These are phyloP conservation scores for Lycaena phlaeas DNA, from an alignment of 2,888 invertebrate species.

Conservation along the genomic window DNA sequence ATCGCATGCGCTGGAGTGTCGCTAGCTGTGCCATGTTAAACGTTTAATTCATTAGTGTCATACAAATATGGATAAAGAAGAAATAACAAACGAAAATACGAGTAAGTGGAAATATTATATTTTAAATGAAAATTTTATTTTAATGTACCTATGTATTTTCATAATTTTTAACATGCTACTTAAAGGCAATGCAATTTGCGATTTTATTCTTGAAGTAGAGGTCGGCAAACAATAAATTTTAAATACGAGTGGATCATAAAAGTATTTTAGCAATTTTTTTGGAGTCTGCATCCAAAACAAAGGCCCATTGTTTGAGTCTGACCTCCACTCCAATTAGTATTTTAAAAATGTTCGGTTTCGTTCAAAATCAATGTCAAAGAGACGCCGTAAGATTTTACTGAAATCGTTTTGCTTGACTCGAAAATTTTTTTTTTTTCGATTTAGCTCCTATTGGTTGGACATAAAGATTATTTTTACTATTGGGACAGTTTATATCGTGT, in stretches of 20 bases:
- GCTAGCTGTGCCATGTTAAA: conserved; percentile 48
- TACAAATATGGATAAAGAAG: conserved; percentile 28
- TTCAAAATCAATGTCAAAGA: conserved; percentile 63
- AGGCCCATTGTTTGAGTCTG: conserved; percentile 4
- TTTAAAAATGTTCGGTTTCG: conserved; percentile 38
- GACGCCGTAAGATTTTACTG: conserved; percentile 43
- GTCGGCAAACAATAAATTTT: not conserved
- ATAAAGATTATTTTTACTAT: conserved; percentile 22
- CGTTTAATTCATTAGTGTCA: conserved; percentile 25
- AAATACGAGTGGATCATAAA: not conserved
- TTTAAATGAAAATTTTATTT: not conserved
- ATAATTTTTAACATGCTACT: not conserved
- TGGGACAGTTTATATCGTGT: conserved; percentile 21
- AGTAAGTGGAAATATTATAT: conserved; percentile 25
- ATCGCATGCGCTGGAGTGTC: conserved; percentile 50
- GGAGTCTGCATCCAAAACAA: not conserved
- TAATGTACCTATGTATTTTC: not conserved
- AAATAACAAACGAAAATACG: conserved; percentile 30
- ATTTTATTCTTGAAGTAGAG: not conserved
- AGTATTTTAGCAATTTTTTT: conserved; percentile 1
- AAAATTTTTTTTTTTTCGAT: conserved; percentile 18
- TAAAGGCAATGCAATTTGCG: not conserved
- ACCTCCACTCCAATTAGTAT: conserved; percentile 38
- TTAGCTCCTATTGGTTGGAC: conserved; percentile 28
- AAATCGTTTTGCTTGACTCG: conserved; percentile 38